Conservation (phyloP, 2,888 invertebrate species). For the Euplexia lucipara region DNA sequence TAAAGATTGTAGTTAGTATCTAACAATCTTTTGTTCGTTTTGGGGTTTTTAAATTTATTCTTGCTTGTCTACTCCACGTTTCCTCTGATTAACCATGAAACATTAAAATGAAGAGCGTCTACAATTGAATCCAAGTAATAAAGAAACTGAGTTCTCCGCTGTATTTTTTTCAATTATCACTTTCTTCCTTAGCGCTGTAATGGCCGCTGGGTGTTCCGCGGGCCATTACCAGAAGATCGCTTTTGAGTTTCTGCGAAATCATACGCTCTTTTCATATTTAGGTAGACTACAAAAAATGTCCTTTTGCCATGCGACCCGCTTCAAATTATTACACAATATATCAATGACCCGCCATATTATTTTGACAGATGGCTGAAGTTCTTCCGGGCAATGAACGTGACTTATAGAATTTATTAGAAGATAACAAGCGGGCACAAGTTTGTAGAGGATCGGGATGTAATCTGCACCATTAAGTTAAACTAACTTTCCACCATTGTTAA, state of each 20-base stretch:
- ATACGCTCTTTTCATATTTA: conserved; percentile 4
- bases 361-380: conserved; percentile 54
- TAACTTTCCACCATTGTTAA: conserved; percentile 27
- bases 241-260: conserved; percentile 11
- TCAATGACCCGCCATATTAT: conserved; percentile 37
- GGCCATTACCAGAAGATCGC: conserved; percentile 10
- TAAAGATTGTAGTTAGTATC: conserved; percentile 4
- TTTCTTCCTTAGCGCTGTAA: not conserved
- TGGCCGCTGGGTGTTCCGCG: not conserved
- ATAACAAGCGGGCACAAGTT: conserved; percentile 26
- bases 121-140: not conserved
- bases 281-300: conserved; percentile 1
- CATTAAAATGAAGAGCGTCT: not conserved
- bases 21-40: conserved; percentile 5
- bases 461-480: conserved; percentile 27
- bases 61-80: not conserved
- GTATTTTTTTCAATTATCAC: not conserved
- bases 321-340: conserved; percentile 31
- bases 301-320: conserved; percentile 4
- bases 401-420: conserved; percentile 35
- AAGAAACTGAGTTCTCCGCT: not conserved
- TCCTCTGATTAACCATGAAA: not conserved
- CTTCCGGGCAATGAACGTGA: conserved; percentile 24
- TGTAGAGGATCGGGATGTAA: conserved; percentile 14
- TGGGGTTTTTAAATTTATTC: not conserved